Conservation (phyloP, 2,113 vertebrate species). For the Apodemus speciosus region DNA sequence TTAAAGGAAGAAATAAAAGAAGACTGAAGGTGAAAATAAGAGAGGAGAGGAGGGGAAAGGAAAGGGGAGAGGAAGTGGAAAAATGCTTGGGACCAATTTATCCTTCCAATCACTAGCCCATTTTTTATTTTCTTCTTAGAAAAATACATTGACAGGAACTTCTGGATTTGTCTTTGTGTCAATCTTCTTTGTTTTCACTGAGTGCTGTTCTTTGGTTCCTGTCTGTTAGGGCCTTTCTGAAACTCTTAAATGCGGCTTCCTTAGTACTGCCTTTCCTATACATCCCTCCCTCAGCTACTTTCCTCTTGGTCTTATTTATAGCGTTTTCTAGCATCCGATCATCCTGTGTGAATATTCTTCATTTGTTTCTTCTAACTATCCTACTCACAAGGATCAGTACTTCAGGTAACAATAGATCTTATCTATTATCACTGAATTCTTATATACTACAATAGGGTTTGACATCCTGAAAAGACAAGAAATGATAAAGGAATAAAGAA, state of each 20-base stretch:
- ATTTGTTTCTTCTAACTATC: not conserved
- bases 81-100: not conserved
- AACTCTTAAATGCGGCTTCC: not conserved
- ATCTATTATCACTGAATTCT: not conserved
- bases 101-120: not conserved
- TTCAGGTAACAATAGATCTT: not conserved
- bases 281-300: accelerated
- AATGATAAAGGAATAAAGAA: too few species aligned
- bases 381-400: not conserved
- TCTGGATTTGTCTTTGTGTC: not conserved
- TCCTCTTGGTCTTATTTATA: not conserved
- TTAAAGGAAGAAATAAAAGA: not conserved
- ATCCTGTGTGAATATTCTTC: not conserved
- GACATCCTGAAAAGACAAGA: not conserved
- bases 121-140: not conserved
- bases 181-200: not conserved
- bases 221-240: not conserved
- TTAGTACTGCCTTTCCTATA: not conserved
- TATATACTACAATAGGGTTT: not conserved
- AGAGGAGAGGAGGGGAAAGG: accelerated
- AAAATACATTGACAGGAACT: not conserved
- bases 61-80: accelerated
- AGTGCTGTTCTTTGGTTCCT: not conserved
- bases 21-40: not conserved
- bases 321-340: not conserved